Evolutionary conservation across 2,888 invertebrate species (phyloP), one percentile per base, ranked within the genome.

Genomic region (Drosophila aldrichi): DNA sequence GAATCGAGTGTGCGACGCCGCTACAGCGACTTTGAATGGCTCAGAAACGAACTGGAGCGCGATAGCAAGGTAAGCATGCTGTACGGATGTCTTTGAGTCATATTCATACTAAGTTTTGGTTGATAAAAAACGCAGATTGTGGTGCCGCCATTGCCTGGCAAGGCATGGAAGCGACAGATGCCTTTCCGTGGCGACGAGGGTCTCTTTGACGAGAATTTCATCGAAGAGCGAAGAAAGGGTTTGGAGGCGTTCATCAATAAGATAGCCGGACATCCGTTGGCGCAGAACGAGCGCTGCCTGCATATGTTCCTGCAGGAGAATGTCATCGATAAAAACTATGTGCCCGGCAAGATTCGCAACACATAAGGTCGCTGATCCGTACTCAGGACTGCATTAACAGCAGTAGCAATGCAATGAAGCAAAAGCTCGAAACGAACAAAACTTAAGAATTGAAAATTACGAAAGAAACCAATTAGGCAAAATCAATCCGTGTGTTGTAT

Each of bases 11-110:
- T 99, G 6, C 95, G 99, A 90, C 95, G 98, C 91, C 95, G 99
- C 92, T 99, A 99, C 94, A 99, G 99, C 94, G 99, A 99, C 94
- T 99, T 99, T 94, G 99, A 99, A 94, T 99, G 99, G 99, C 94
- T 99, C 77, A 96, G 99, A 94, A 98, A 97, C 93, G 99, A 99
- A 94, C 94, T 99, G 91, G 99, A 99, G 94, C 95, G 99, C 93
- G 99, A 99, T 93, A 99, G 99, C 94, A 99, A 99, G 95, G 98
- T 97, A 93, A 93, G 10, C 5, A 32, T 54, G n/a, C 1, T 25
- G 57, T 4, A 14, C 1, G 38, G 36, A 41, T 57, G 8, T 0
- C 8, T 40, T 44, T 22, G 25, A 29, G 18, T 14, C 20, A 32
- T 2, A 48, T 9, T 54, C 7, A n/a, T 0, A 55, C 10, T 40